phyloP scores from a whole-genome alignment of 2,888 invertebrate species.

The Epistrophella euchroma region DNA sequence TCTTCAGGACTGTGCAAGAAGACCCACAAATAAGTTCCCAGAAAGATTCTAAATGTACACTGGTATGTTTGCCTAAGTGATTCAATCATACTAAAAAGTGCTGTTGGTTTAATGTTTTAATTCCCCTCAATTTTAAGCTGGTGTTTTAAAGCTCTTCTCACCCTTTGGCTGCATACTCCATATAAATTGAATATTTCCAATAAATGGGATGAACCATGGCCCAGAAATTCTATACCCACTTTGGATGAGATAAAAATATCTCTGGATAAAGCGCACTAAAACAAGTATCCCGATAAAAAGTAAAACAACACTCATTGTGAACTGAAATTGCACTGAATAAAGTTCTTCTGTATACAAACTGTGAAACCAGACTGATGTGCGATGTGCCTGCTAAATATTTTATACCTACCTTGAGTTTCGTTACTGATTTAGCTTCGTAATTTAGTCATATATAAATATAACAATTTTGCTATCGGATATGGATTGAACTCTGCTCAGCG shows the following conservation, averaged over 20 bases:
- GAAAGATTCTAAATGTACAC: conserved; percentile 81
- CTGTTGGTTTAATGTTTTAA: conserved; percentile 70
- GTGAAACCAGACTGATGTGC: conserved; percentile 19
- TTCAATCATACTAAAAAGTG: conserved; percentile 79
- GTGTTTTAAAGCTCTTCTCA: conserved; percentile 72
- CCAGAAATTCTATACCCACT: conserved; percentile 79
- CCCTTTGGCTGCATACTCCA: conserved; percentile 81
- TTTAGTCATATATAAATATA: conserved; percentile 8
- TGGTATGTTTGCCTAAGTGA: conserved; percentile 79
- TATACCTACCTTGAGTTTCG: conserved; percentile 3
- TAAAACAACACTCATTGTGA: conserved; percentile 45
- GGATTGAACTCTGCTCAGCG: conserved; percentile 20
- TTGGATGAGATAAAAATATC: conserved; percentile 77
- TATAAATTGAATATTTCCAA: conserved; percentile 82
- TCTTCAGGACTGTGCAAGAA: conserved; percentile 81
- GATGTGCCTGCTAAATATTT: neutral
- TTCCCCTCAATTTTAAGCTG: neutral
- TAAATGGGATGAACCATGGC: conserved; percentile 81
- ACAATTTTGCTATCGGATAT: conserved; percentile 12
- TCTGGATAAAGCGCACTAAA: conserved; percentile 66
- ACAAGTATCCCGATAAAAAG: conserved; percentile 44
- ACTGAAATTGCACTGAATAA: conserved; percentile 11
- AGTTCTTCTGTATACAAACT: neutral
- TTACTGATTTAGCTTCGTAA: neutral
- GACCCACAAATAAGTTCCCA: conserved; percentile 82